Base-by-base conservation (phyloP, 2,113 vertebrate species). In the Furnarius figulus region DNA sequence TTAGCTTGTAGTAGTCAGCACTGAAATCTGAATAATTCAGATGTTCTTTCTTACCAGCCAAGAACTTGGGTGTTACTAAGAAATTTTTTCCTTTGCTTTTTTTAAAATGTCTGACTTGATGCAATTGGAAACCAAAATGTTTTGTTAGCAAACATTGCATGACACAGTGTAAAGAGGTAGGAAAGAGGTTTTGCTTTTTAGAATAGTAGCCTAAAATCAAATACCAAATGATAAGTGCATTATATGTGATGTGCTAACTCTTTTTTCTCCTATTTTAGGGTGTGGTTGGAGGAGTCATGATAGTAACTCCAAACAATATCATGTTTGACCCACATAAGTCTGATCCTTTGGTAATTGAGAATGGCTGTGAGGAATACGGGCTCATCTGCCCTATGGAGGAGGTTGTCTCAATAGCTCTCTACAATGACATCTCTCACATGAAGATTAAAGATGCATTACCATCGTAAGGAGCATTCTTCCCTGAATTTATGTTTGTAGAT, bases 281-380 rank as follows among this genome's bases (percentile, higher is more conserved):
- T 0, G 99, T 99, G 12, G 99, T 99, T 30, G 99, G 99, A 25
- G 99, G 99, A 11, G 99, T 99, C 80, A 98, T 99, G 98, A 99
- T 99, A 39, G 99, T 99, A 87, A 99, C 99, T 8, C 99, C 99
- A 58, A 99, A 99, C 97, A 99, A 99, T 96, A 99, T 99, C 96
- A 99, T 99, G 99, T 99, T 99, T 77, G 99, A 99, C 97, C 99
- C 99, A 17, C 99, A 99, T 95, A 99, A 99, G 88, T 99, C 99
- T 0, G 99, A 99, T 97, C 99, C 99, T 12, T 97, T 99, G 96
- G 99, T 99, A 47, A 99, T 99, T 79, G 99, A 99, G 97, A 99
- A 99, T 46, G 99, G 99, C 70, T 99, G 99, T 90, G 99, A 99
- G 97, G 99, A 99, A 78, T 99, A 99, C 8, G 99, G 99, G 39